Evolutionary conservation across 2,797 vertebrate species (phyloP), one percentile per base, ranked within the genome.

Genomic region (Acanthornis magna): DNA sequence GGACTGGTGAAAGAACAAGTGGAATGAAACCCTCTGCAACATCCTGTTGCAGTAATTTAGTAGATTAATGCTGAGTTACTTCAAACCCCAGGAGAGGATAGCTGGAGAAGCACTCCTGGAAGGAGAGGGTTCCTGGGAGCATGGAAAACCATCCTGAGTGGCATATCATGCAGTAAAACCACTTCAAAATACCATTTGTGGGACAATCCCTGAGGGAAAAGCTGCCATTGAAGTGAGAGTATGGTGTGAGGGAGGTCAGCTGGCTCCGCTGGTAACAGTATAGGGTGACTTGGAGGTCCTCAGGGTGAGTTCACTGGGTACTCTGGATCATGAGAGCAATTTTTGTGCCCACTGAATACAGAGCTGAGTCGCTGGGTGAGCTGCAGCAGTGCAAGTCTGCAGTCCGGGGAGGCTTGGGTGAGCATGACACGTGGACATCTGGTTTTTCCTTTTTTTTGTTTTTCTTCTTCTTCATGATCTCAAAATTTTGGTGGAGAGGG

Each of bases 271-370:
- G 54, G 34, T 8, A 30, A 36, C 0, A 11, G 14, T 32, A 10
- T 16, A 42, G 38, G 16, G 57, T 11, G 5, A 22, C 1, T 0
- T 16, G 38, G 0, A 0, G 13, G 11, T 83, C 29, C 48, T 42
- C 18, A 19, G 22, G 20, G 30, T 8, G 4, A 34, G 14, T 51
- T 50, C 54, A 8, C 4, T 30, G 22, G 13, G 9, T 45, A 1
- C 19, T 74, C 45, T 10, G 7, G 45, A 17, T 54, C 18, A 3
- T 65, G 9, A 16, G 38, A 45, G 58, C n/a, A 38, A 5, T 48
- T 92, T 61, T 12, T 42, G 21, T 63, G 45, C 42, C 21, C 26
- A 16, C 47, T 43, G 51, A 84, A 51, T 19, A 45, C 51, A 78
- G 32, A n/a, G 26, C 8, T 50, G 53, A 54, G 30, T 36, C 2